Base-by-base conservation (phyloP, 2,888 invertebrate species). In the Thumatha senex region DNA sequence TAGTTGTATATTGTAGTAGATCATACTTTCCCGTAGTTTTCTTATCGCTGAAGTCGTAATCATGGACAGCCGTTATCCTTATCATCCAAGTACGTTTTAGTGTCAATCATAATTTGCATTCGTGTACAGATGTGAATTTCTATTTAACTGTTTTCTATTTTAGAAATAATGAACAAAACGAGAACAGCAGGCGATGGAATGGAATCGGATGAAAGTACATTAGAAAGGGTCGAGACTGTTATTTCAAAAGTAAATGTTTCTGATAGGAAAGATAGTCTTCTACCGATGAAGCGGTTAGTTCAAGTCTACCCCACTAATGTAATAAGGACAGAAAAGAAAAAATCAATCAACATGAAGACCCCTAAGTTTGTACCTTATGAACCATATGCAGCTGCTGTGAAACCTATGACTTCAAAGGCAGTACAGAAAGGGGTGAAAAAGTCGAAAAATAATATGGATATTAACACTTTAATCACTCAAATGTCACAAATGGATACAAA, bases 351-450 rank as follows among this genome's bases (percentile, higher is more conserved):
- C 44, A 82, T 93, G 10, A 95, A 94, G 70, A 95, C 95, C 62
- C 96, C 97, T 0, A 97, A 96, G 76, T 97, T 97, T 81, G 93
- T 98, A 33, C 97, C 97, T 0, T 97, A 96, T 66, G 97, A 98
- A 74, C 97, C 97, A 0, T 97, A 97, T 74, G 95, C 96, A 72
- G 96, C 95, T 12, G 97, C 97, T 44, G 95, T 96, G 0, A 95
- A 95, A 74, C 96, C 96, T 7, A 96, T 97, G 56, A 89, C 95
- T 14, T 93, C 95, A 0, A 82, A 83, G 56, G 79, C 90, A 56
- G 82, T 84, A 45, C 72, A 76, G 14, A 87, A 84, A 72, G 75
- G 78, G n/a, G 65, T 71, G n/a, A 86, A 85, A 61, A 86, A 83
- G 60, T 90, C 87, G 0, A 88, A 68, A 66, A 94, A 94, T 61